Evolutionary conservation across 2,797 vertebrate genomes (phyloP).

Genomic region (Amphiprion clarkii): DNA sequence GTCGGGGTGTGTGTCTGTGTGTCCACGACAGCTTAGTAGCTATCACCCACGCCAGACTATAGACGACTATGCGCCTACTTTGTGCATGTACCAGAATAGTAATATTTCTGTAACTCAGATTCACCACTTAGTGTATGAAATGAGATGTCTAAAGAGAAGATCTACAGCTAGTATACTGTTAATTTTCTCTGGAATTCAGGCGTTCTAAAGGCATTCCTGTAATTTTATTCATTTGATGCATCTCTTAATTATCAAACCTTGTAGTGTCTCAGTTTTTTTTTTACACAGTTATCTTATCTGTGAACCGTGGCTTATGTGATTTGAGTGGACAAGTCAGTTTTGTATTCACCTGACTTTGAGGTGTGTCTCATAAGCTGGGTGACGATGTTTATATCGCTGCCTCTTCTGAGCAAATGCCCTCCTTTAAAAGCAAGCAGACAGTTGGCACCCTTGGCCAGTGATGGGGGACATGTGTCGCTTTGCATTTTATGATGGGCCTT

Average conservation of each 20-base stretch:
- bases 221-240: not conserved
- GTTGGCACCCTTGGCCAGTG: constrained; percentile 66
- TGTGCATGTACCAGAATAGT: constrained; percentile 10
- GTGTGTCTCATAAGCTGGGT: constrained; percentile 34
- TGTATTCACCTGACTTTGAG: constrained; percentile 48
- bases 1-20: constrained; percentile 62
- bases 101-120: constrained; percentile 42
- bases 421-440: constrained; percentile 57
- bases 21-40: constrained; percentile 60
- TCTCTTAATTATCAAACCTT: not conserved
- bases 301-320: constrained; percentile 21
- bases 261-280: not conserved
- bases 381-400: constrained; percentile 26
- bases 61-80: constrained; percentile 20
- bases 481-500: constrained; percentile 68
- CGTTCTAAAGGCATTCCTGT: constrained; percentile 3
- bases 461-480: constrained; percentile 64
- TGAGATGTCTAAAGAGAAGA: constrained; percentile 26
- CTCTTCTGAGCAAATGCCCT: constrained; percentile 50
- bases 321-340: constrained; percentile 28
- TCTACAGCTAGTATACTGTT: not conserved
- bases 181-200: not conserved
- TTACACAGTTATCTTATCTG: not conserved
- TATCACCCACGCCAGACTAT: constrained; percentile 41
- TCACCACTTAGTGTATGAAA: constrained; percentile 42